These are phyloP conservation scores for Nipponacmea schrenckii DNA, from an alignment of 2,888 invertebrate genomes.

Conservation along the genomic window DNA sequence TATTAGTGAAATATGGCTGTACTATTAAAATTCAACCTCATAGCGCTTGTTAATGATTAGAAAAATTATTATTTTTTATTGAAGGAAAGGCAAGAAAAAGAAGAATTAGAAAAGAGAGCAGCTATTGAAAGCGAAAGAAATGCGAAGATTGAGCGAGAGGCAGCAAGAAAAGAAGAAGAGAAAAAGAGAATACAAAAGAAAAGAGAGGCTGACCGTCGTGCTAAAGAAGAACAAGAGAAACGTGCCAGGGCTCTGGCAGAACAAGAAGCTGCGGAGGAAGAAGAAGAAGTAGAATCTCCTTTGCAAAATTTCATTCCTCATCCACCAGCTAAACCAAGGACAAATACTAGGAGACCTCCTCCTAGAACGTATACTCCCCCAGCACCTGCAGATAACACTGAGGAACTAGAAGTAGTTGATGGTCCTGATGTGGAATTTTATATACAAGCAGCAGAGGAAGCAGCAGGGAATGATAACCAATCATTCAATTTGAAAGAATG, in stretches of 20 bases:
- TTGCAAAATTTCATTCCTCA: background rate
- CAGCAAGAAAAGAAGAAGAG: background rate
- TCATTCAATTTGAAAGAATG: conserved; percentile 72
- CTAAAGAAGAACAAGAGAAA: background rate
- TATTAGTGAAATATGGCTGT: too few species aligned
- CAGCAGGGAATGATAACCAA: conserved; percentile 33
- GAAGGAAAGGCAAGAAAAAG: conserved; percentile 1
- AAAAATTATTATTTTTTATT: too few species aligned
- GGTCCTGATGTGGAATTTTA: conserved; percentile 26
- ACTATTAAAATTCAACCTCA: too few species aligned
- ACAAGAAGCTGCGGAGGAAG: background rate
- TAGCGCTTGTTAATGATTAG: too few species aligned
- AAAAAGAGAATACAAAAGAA: background rate
- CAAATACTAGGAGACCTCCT: background rate
- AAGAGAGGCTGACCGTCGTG: background rate
- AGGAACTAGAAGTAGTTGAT: background rate
- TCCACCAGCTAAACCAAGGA: background rate
- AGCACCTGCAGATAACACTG: background rate
- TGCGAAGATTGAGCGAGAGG: background rate
- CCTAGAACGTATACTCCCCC: background rate
- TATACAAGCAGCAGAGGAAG: conserved; percentile 37
- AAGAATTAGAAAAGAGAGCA: background rate
- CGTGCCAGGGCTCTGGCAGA: background rate
- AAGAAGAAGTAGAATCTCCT: background rate
- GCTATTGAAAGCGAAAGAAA: background rate